Conservation (phyloP, 1,140 invertebrate species). For the Antheraea pernyi region DNA sequence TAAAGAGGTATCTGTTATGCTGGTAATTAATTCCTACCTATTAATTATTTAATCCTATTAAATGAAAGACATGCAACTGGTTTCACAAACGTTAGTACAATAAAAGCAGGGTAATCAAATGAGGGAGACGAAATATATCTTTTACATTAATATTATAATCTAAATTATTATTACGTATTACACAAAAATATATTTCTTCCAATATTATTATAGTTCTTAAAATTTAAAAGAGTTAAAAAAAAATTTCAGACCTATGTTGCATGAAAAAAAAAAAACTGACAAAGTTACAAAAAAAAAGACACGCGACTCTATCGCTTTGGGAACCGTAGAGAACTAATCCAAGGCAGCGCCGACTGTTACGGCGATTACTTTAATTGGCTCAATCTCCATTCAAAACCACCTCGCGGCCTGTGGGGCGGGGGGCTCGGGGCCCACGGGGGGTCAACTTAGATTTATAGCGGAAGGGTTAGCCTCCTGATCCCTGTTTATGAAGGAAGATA, state of each 20-base stretch:
- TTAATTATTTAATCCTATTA: no score
- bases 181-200: no score
- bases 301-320: slow-evolving; percentile 45
- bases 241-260: neutral
- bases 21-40: no score
- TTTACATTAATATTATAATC: no score
- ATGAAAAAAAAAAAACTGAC: neutral
- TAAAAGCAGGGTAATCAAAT: no score
- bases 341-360: slow-evolving; percentile 78
- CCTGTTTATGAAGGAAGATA: slow-evolving; percentile 77
- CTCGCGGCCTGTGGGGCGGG: slow-evolving; percentile 41
- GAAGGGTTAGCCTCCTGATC: slow-evolving; percentile 72
- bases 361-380: slow-evolving; percentile 81
- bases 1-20: no score
- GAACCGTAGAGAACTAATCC: slow-evolving; percentile 73
- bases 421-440: slow-evolving; percentile 23
- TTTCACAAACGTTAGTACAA: no score
- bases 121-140: no score
- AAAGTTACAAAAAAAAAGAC: slow-evolving; percentile 5
- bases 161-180: no score
- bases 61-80: no score
- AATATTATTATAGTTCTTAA: no score
- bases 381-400: slow-evolving; percentile 80
- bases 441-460: slow-evolving; percentile 68
- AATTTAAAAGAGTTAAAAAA: no score